These are phyloP conservation scores for Tiaroga cobitis DNA, from an alignment of 2,797 vertebrate species.

Conservation along the genomic window DNA sequence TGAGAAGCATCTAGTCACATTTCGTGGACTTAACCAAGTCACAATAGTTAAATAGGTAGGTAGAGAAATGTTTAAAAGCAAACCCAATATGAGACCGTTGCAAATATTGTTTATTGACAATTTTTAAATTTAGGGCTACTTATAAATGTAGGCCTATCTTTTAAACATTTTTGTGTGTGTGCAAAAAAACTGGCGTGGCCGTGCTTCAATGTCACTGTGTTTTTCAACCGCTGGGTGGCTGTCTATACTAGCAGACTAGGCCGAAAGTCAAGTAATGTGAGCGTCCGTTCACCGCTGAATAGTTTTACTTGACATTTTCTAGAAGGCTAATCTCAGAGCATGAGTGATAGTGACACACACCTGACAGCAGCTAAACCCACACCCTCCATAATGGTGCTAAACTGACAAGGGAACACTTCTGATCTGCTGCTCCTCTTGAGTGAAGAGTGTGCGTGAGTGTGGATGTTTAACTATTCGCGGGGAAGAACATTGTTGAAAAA, in stretches of 20 bases:
- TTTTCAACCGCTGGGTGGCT: slow-evolving; percentile 35
- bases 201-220: not conserved
- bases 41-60: not conserved
- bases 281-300: slow-evolving; percentile 6
- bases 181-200: no score
- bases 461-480: slow-evolving; percentile 21
- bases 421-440: slow-evolving; percentile 34
- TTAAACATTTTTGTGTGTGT: no score
- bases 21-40: not conserved
- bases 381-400: slow-evolving; percentile 57
- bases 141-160: not conserved
- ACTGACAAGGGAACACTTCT: slow-evolving; percentile 55
- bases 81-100: not conserved
- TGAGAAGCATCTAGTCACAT: not conserved
- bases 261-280: not conserved
- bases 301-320: slow-evolving; percentile 21
- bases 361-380: slow-evolving; percentile 60
- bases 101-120: not conserved
- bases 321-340: slow-evolving; percentile 50
- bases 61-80: not conserved
- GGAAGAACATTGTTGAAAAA: not conserved
- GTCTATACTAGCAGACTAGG: not conserved
- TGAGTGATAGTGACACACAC: slow-evolving; percentile 55
- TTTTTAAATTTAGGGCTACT: not conserved
- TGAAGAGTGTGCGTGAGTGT: slow-evolving; percentile 12